Evolutionary conservation across 2,888 invertebrate genomes (phyloP).

Genomic region (Alviniconcha strummeri): DNA sequence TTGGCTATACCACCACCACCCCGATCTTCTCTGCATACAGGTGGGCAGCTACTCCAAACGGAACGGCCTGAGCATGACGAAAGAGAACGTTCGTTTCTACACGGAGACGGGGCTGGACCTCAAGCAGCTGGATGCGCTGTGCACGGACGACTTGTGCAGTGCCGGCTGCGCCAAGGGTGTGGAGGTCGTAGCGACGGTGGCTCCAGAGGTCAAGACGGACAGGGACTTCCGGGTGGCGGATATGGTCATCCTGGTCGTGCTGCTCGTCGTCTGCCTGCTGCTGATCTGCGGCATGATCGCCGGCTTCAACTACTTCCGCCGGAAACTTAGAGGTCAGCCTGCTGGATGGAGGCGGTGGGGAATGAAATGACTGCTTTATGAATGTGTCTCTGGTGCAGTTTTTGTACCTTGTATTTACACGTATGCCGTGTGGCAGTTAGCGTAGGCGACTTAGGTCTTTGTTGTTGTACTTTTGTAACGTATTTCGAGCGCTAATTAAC

Average conservation of each 20-base stretch:
- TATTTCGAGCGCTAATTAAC: too few species aligned
- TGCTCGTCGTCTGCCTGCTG: constrained; percentile 17
- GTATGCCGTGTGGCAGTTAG: background rate
- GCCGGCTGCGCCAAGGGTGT: background rate
- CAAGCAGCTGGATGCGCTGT: background rate
- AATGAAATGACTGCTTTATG: too few species aligned
- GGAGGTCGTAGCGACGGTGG: background rate
- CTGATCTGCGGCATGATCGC: constrained; percentile 20
- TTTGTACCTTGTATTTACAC: too few species aligned
- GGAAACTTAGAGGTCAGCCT: constrained; percentile 20
- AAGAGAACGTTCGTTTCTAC: constrained; percentile 25
- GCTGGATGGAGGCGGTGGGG: background rate
- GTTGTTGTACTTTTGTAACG: too few species aligned
- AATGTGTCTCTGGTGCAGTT: too few species aligned
- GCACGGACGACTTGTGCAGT: constrained; percentile 19
- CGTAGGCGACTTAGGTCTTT: background rate
- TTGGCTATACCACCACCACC: too few species aligned
- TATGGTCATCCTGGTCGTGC: constrained; percentile 24
- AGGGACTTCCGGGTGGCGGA: constrained; percentile 19
- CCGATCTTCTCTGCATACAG: background rate
- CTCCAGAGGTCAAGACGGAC: background rate
- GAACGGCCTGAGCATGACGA: background rate
- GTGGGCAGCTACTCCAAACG: constrained; percentile 24
- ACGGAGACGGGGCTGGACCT: constrained; percentile 11
- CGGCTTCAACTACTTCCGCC: constrained; percentile 28